Base-by-base conservation (phyloP, 2,113 vertebrate species). In the Trichomycterus rosablanca region DNA sequence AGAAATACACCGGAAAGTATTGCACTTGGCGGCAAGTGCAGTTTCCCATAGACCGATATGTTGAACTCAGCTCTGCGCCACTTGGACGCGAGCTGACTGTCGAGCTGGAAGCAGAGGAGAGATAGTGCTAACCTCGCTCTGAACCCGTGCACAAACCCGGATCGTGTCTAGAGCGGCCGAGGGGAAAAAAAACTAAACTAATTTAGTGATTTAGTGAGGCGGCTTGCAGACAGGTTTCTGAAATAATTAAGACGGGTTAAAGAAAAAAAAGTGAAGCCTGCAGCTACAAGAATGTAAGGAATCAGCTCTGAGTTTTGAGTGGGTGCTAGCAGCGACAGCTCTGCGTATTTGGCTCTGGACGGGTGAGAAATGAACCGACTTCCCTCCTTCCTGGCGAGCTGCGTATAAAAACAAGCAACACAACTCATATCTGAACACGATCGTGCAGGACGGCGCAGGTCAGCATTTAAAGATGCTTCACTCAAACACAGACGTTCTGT, bases 1-100 rank as follows among this genome's bases (percentile, higher is more conserved):
- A 85, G 85, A 86, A 86, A 84, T 82, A 80, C 78, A 83, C 70
- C n/a, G 78, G 78, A 78, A 86, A 84, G 83, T 86, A 84, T 86
- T 86, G 81, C 81, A 75, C 81, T 86, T 88, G 86, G 86, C 86
- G 70, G 51, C 59, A 45, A 76, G 76, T 76, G 72, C 34, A 51
- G 75, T 81, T 86, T 88, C 86, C 81, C 86, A 88, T 83, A 81
- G 80, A 72, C 76, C 42, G 73, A 76, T 76, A 77, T 66, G 60
- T 76, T 77, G 74, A 81, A 76, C 75, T 72, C 79, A 81, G 80
- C 80, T 85, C 80, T 68, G 81, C 80, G 76, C 71, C 69, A 77
- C 81, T 84, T 84, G 84, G 81, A 83, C 68, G 59, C 75, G 72
- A 76, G 80, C 78, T 75, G 85, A 76, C 78, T 80, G 80, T 73